These are phyloP conservation scores for Stegodyphus dumicola DNA, from an alignment of 1,140 invertebrate genomes.

Conservation along the genomic window DNA sequence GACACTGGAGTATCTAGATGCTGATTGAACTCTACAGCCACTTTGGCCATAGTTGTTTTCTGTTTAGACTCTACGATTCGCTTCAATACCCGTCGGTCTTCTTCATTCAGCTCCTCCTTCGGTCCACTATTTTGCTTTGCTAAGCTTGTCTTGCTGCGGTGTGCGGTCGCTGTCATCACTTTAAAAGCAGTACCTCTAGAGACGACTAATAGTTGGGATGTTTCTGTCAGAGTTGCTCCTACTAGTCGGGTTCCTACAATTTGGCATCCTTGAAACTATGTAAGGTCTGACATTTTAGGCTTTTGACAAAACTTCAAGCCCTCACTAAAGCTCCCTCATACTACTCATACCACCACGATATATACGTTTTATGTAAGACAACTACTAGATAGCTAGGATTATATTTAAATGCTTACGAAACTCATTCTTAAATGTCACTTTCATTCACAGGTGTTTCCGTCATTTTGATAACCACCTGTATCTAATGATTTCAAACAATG, in stretches of 20 bases:
- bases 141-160: not conserved
- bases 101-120: not conserved
- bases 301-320: not conserved
- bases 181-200: not conserved
- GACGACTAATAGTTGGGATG: not conserved
- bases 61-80: not conserved
- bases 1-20: not conserved
- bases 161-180: not conserved
- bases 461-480: not conserved
- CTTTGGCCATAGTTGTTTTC: not conserved
- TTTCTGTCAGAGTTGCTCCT: not conserved
- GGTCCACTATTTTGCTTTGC: constrained; percentile 1
- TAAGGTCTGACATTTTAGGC: constrained; percentile 9
- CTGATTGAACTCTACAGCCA: not conserved
- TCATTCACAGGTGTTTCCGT: not conserved
- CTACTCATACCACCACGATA: not conserved
- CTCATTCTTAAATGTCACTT: not conserved
- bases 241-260: not conserved
- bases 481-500: not conserved
- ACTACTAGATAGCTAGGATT: not conserved
- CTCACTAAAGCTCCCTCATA: not conserved
- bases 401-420: constrained; percentile 3
- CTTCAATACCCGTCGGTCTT: not conserved
- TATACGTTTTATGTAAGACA: not conserved
- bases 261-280: not conserved